A percentile compares a stretch with the other conserved stretches of the same genome.
Conservation (phyloP, 2,888 invertebrate species). For the Rambutsinella grinnellia region DNA sequence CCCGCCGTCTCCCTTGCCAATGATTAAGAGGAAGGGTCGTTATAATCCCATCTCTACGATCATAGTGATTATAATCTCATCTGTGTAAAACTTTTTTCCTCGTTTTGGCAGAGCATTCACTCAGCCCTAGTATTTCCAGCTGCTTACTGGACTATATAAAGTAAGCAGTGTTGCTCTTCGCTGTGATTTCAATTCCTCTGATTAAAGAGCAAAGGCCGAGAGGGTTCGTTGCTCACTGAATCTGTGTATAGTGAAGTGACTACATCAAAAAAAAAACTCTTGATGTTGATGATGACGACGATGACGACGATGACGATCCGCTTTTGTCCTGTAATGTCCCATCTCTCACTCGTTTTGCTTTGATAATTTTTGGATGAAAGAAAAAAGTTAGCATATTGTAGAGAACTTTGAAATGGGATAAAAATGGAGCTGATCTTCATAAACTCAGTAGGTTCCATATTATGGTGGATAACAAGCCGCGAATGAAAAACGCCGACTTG, state of each 20-base stretch:
- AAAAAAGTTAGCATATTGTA: not conserved
- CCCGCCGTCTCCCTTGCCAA: not conserved
- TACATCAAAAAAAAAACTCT: not conserved
- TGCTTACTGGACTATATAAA: conserved; percentile 22
- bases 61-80: conserved; percentile 48
- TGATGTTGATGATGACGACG: no score
- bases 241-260: not conserved
- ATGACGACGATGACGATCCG: not conserved
- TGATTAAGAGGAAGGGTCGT: conserved; percentile 20
- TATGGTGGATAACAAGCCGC: conserved; percentile 33
- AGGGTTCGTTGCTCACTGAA: conserved; percentile 10
- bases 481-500: conserved; percentile 13
- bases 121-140: conserved; percentile 26
- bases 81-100: not conserved
- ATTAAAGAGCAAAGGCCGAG: conserved; percentile 36
- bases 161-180: not conserved
- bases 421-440: not conserved
- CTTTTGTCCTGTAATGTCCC: not conserved
- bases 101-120: not conserved
- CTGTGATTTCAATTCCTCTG: conserved; percentile 30
- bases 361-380: not conserved
- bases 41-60: conserved; percentile 48
- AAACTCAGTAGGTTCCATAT: no score
- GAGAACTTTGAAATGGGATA: not conserved
- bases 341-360: no score